Percentiles rank a stretch among this genome's conserved stretches.
phyloP scores from a whole-genome alignment of 2,113 vertebrate species.

The Ailuropoda melanoleuca region DNA sequence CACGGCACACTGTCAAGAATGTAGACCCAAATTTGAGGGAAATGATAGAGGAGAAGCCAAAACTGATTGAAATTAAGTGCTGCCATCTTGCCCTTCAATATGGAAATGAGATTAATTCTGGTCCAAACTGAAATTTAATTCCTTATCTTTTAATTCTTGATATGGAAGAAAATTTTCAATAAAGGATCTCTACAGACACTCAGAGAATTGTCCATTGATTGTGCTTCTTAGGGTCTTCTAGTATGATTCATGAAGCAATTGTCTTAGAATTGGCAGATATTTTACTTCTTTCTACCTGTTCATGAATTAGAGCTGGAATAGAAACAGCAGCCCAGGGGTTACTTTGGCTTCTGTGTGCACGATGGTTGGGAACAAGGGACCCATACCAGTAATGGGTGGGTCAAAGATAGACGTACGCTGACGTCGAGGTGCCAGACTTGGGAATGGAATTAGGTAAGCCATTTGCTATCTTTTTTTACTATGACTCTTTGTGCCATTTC shows the following conservation, averaged over 20 bases:
- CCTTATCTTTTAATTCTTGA: not conserved
- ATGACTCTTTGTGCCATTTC: not conserved
- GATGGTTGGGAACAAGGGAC: not conserved
- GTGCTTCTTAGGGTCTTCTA: not conserved
- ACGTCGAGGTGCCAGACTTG: rapidly evolving
- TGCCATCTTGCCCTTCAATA: not conserved
- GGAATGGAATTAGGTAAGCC: not conserved
- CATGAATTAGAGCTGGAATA: not conserved
- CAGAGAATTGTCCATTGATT: not conserved
- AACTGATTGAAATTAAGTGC: not conserved
- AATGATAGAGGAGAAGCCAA: not conserved
- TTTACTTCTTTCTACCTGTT: not conserved
- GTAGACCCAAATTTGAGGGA: not conserved
- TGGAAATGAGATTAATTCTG: not conserved
- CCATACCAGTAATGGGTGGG: rapidly evolving
- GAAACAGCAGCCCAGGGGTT: not conserved
- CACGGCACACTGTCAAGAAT: not conserved
- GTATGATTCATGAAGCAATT: not conserved
- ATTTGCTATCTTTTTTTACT: not conserved
- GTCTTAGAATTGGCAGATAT: not conserved
- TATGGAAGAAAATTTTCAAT: not conserved
- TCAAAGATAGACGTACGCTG: too few relatives aligned
- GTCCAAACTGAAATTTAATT: not conserved
- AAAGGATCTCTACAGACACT: not conserved
- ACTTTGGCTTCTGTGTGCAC: rapidly evolving